Conservation (phyloP, 2,888 invertebrate species). For the Stegana nigrithorax region DNA sequence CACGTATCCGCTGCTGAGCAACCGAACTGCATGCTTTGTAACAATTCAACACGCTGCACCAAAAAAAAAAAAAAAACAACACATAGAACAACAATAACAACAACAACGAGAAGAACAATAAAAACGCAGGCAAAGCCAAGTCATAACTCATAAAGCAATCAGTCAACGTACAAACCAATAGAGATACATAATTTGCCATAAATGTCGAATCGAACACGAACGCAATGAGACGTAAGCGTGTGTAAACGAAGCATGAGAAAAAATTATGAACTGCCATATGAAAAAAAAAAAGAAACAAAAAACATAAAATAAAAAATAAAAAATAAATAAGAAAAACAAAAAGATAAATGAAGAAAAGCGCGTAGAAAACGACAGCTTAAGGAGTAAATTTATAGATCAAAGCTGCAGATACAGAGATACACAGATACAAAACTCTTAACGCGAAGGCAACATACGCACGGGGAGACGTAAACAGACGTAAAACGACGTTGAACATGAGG, state of each 20-base stretch:
- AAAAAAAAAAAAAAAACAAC: too few species aligned
- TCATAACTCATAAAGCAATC: constrained; percentile 18
- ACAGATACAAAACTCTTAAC: neutral
- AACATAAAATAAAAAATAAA: too few species aligned
- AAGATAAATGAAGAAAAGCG: too few species aligned
- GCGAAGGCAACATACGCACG: neutral
- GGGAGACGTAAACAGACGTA: neutral
- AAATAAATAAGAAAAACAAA: too few species aligned
- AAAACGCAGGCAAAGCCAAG: neutral
- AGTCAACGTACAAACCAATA: constrained; percentile 16
- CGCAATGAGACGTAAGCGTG: constrained; percentile 32
- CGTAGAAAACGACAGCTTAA: neutral
- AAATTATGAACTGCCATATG: neutral
- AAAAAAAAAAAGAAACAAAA: neutral
- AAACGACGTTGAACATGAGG: constrained; percentile 14
- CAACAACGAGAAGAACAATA: neutral
- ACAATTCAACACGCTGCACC: too few species aligned
- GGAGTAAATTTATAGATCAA: constrained; percentile 17
- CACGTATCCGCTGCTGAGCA: too few species aligned
- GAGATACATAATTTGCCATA: constrained; percentile 47
- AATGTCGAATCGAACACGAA: constrained; percentile 39
- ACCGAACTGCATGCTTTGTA: too few species aligned
- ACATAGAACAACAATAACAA: neutral
- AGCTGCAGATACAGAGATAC: neutral
- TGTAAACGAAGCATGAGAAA: constrained; percentile 19